Percentiles rank a stretch among this genome's conserved stretches.
Evolutionary conservation across 2,797 vertebrate genomes (phyloP).

Genomic region (Poecile montanus): DNA sequence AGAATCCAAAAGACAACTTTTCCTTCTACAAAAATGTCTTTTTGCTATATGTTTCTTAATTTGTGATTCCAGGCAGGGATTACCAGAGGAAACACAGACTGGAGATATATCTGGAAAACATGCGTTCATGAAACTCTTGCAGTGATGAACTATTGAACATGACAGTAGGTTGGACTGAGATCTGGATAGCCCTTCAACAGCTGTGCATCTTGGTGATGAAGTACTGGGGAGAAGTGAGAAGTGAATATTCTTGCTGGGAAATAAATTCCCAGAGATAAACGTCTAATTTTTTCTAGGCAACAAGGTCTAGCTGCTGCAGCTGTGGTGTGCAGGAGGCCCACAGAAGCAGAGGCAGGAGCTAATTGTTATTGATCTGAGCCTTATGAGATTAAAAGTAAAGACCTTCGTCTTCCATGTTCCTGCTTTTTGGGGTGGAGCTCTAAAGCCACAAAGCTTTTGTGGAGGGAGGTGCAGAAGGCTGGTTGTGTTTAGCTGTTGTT

Average conservation of each 20-base stretch:
- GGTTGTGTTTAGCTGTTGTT: not conserved
- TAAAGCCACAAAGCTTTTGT: not conserved
- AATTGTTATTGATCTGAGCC: conserved; percentile 26
- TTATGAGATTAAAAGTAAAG: conserved; percentile 8
- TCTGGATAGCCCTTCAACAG: conserved; percentile 67
- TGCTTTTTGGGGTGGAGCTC: not conserved
- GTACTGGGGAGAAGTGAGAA: conserved; percentile 51
- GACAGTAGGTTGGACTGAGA: conserved; percentile 62
- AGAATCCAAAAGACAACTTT: not conserved
- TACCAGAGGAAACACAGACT: conserved; percentile 16
- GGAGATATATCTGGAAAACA: conserved; percentile 8
- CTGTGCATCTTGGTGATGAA: conserved; percentile 61
- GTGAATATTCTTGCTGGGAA: conserved; percentile 58
- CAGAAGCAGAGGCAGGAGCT: conserved; percentile 62
- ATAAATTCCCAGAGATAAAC: conserved; percentile 63
- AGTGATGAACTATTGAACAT: conserved; percentile 53
- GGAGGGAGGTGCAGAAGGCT: not conserved
- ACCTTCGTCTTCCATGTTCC: not conserved
- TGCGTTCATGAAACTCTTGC: not conserved
- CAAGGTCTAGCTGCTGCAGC: conserved; percentile 47
- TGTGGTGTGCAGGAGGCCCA: conserved; percentile 41
- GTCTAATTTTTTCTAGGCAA: conserved; percentile 43
- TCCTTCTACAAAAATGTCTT: not conserved
- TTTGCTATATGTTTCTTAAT: not conserved
- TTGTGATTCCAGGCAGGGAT: conserved; percentile 29